phyloP scores from a whole-genome alignment of 1,140 invertebrate species.

The Rhagoletis pomonella region DNA sequence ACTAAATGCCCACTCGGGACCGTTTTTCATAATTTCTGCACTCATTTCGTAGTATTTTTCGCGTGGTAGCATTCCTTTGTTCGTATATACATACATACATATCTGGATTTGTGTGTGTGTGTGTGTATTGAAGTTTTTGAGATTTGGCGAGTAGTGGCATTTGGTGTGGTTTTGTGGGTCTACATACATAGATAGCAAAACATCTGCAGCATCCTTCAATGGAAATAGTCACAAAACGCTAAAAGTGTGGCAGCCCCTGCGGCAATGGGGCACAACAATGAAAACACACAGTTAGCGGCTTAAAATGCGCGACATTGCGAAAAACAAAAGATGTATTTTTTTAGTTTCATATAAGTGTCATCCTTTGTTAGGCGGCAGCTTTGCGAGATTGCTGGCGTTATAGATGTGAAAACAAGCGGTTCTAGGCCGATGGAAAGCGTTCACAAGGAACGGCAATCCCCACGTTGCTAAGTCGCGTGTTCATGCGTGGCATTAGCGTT shows the following conservation, averaged over 20 bases:
- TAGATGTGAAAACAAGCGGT: neutral
- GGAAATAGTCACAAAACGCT: neutral
- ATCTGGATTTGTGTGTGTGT: neutral
- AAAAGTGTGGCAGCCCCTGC: neutral
- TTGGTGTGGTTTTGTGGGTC: neutral
- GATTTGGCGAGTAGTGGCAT: neutral
- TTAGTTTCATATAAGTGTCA: neutral
- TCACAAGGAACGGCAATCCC: neutral
- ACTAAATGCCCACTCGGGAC: constrained; percentile 5
- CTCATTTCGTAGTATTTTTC: neutral
- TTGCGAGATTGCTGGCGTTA: neutral
- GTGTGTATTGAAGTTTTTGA: neutral
- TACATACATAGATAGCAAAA: neutral
- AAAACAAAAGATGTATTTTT: neutral
- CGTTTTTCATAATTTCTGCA: constrained; percentile 26
- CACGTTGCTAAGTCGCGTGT: neutral
- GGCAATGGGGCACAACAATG: neutral
- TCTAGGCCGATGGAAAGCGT: neutral
- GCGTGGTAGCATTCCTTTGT: neutral
- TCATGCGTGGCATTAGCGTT: neutral
- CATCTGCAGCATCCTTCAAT: constrained; percentile 25
- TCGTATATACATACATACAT: neutral
- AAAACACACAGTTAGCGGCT: neutral
- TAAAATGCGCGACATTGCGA: constrained; percentile 29
- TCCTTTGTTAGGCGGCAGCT: neutral